Evolutionary conservation across 2,888 invertebrate species (phyloP), one percentile per base, ranked within the genome.

Genomic region (Stenodema calcarata): DNA sequence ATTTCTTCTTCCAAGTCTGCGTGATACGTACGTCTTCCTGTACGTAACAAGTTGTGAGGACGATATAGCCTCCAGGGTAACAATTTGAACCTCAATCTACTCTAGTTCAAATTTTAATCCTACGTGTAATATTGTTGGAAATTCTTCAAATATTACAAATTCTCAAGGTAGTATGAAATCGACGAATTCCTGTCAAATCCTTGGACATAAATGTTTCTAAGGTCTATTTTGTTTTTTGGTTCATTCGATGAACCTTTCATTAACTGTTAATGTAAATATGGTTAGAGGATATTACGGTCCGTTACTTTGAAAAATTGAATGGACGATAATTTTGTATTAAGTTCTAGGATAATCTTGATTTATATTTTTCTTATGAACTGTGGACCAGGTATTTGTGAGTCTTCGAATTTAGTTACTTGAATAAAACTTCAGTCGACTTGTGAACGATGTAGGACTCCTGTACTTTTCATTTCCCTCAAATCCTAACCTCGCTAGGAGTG

Each of bases 301-400:
- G 62, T 62, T 23, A 62, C 62, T 62, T 62, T n/a, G 47, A 62
- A 23, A 62, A 62, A 62, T 62, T 62, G 18, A 62, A 62, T 27
- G 62, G 23, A 62, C 62, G 62, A 62, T 62, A 4, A 16, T 47
- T 62, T 62, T 62, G 62, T 62, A 62, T 62, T 62, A 62, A 50
- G 50, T 50, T 3, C 1, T 35, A 76, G 7, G 44, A 54, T 82
- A 62, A 69, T 82, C 11, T 82, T 69, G 82, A 82, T 82, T 82
- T 82, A 69, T 82, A 82, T 82, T 82, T 62, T 82, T 82, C 80
- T 30, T 54, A 80, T 80, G 50, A 80, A 82, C 62, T 82, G 82
- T 69, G 69, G 82, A 82, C 62, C 82, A 82, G 82, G 82, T 69
- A 69, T 82, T 78, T 78, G 54, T 82, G 82, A 62, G 82, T 62